Percentiles rank a stretch among this genome's conserved stretches.
Conservation (phyloP, 2,113 vertebrate genomes). For the Mesembrinibis cayennensis region DNA sequence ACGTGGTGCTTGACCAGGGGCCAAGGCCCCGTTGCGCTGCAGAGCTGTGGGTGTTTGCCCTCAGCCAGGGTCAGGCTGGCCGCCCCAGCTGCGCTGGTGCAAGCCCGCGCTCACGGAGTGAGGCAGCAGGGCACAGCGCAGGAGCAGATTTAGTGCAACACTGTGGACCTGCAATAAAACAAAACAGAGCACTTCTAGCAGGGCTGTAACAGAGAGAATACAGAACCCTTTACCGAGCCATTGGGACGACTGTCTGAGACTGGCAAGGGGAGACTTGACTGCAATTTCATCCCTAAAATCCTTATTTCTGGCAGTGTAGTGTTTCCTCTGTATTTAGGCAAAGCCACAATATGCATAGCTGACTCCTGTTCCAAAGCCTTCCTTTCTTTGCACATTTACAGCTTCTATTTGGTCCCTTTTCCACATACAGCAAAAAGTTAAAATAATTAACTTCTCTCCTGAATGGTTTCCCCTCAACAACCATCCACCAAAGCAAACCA, state of each 20-base stretch:
- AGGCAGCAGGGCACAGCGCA: not conserved
- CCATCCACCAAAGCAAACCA: not conserved
- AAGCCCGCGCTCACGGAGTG: not conserved
- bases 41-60: not conserved
- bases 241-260: not conserved
- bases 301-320: not conserved
- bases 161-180: rapidly evolving
- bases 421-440: not conserved
- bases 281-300: not conserved
- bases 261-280: not conserved
- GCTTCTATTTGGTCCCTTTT: not conserved
- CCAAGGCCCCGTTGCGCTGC: not conserved
- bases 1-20: not conserved
- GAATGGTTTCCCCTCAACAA: not conserved
- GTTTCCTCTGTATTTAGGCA: not conserved
- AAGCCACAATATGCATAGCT: not conserved
- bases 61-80: not conserved
- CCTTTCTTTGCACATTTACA: not conserved
- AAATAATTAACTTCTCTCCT: not conserved
- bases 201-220: not conserved
- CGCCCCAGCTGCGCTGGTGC: not conserved
- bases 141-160: not conserved
- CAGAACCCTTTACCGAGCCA: not conserved
- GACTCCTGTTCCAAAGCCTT: not conserved
- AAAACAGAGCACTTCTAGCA: not conserved